Conservation (phyloP, 2,113 vertebrate species). For the Panthera leo region DNA sequence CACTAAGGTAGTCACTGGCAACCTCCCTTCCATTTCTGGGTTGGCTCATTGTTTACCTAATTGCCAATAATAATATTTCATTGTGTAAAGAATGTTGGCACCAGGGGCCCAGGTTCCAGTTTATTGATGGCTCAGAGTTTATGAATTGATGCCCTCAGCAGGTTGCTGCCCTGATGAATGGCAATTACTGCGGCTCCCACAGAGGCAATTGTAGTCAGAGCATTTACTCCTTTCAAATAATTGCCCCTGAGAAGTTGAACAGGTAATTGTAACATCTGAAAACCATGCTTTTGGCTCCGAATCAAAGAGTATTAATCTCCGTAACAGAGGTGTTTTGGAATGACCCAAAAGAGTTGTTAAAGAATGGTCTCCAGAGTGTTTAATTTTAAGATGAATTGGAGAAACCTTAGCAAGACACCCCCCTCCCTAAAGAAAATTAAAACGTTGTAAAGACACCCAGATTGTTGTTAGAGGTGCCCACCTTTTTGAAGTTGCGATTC, state of each 20-base stretch:
- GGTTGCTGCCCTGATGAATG: conserved; percentile 77
- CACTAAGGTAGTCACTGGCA: conserved; percentile 61
- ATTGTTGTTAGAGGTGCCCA: not conserved
- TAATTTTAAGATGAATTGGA: conserved; percentile 71
- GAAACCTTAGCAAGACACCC: conserved; percentile 45
- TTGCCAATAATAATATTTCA: conserved; percentile 79
- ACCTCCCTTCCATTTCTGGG: conserved; percentile 62
- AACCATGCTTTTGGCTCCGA: conserved; percentile 74
- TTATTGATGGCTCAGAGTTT: conserved; percentile 78
- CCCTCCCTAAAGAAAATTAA: conserved; percentile 9
- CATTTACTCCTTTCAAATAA: conserved; percentile 76
- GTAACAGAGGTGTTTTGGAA: conserved; percentile 72
- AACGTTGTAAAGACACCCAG: conserved; percentile 51
- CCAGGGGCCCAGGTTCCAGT: conserved; percentile 64
- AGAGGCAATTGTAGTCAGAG: conserved; percentile 70
- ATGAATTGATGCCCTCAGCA: conserved; percentile 79
- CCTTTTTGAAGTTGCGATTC: conserved; percentile 25
- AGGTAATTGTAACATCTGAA: conserved; percentile 81
- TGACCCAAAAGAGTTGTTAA: conserved; percentile 73
- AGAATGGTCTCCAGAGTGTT: conserved; percentile 67
- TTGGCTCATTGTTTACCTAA: conserved; percentile 78
- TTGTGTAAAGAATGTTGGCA: conserved; percentile 77
- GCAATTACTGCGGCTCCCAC: conserved; percentile 77
- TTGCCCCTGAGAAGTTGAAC: conserved; percentile 74
- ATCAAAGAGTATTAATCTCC: conserved; percentile 77